These are phyloP conservation scores for Xiphias gladius DNA, from an alignment of 2,113 vertebrate species.

Conservation along the genomic window DNA sequence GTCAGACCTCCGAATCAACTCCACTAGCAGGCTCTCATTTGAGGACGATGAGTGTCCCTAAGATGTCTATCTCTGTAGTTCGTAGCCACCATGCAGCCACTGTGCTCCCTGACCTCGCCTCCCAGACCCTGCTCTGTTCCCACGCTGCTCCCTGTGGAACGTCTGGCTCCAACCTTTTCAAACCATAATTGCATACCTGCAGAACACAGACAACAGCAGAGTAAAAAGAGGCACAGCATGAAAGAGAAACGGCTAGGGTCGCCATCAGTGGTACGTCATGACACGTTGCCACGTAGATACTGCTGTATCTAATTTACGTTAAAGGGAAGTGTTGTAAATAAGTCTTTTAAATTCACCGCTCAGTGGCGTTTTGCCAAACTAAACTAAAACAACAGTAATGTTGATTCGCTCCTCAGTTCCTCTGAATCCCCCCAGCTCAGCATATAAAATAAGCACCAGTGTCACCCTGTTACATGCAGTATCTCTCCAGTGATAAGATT, in stretches of 20 bases:
- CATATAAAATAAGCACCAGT: background rate
- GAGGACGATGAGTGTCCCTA: slow-evolving; percentile 40
- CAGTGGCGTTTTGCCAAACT: slow-evolving; percentile 8
- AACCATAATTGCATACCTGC: slow-evolving; percentile 83
- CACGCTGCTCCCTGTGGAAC: slow-evolving; percentile 73
- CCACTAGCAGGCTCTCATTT: slow-evolving; percentile 24
- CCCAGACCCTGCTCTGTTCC: slow-evolving; percentile 72
- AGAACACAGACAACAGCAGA: slow-evolving; percentile 76
- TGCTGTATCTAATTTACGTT: slow-evolving; percentile 36
- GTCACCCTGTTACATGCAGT: background rate
- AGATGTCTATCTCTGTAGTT: slow-evolving; percentile 38
- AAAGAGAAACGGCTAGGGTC: slow-evolving; percentile 24
- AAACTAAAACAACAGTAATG: slow-evolving; percentile 1
- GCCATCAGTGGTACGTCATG: slow-evolving; percentile 37
- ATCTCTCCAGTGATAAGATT: slow-evolving; percentile 1
- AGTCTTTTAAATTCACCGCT: background rate
- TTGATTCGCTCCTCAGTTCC: background rate
- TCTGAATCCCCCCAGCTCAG: slow-evolving; percentile 1
- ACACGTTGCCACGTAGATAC: slow-evolving; percentile 22
- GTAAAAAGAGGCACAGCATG: slow-evolving; percentile 59
- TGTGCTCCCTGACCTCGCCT: slow-evolving; percentile 62
- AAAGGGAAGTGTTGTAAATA: slow-evolving; percentile 10
- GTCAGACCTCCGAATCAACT: slow-evolving; percentile 41
- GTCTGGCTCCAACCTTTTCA: slow-evolving; percentile 81
- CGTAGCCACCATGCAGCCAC: slow-evolving; percentile 22